A percentile compares a stretch with the other conserved stretches of the same genome.
Conservation (phyloP, 2,113 vertebrate genomes). For the Amphiprion percula region DNA sequence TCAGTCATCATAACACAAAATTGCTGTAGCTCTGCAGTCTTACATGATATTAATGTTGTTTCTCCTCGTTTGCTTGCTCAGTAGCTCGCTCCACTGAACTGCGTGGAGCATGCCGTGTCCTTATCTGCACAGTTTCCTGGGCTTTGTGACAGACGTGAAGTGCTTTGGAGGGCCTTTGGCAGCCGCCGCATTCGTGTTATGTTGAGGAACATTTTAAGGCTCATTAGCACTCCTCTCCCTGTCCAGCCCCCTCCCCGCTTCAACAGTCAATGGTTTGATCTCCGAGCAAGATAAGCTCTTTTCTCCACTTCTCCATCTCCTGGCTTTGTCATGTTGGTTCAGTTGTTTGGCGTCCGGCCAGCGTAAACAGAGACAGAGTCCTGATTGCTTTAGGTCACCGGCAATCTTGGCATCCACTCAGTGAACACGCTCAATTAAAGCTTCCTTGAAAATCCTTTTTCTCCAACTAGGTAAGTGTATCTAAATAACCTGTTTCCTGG, state of each 20-base stretch:
- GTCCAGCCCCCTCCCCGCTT: slow-evolving; percentile 38
- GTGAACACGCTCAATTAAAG: slow-evolving; percentile 66
- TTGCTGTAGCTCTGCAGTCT: slow-evolving; percentile 20
- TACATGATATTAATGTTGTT: slow-evolving; percentile 39
- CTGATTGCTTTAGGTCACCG: slow-evolving; percentile 68
- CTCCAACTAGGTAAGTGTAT: slow-evolving; percentile 58
- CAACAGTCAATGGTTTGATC: slow-evolving; percentile 64
- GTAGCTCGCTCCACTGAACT: slow-evolving; percentile 27
- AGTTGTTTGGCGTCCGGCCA: slow-evolving; percentile 70
- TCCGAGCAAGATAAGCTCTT: slow-evolving; percentile 58
- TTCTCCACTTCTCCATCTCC: slow-evolving; percentile 58
- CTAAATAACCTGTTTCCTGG: slow-evolving; percentile 60
- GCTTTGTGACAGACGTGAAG: slow-evolving; percentile 41
- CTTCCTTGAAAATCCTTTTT: slow-evolving; percentile 51
- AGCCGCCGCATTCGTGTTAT: slow-evolving; percentile 38
- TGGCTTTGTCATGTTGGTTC: slow-evolving; percentile 70
- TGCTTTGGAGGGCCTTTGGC: slow-evolving; percentile 53
- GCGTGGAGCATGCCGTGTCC: neutral
- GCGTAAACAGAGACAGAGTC: slow-evolving; percentile 64
- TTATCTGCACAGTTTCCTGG: slow-evolving; percentile 41
- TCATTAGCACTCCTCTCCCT: slow-evolving; percentile 72
- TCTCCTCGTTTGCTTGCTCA: slow-evolving; percentile 27
- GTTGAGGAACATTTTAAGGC: slow-evolving; percentile 70
- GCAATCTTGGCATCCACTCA: slow-evolving; percentile 62
- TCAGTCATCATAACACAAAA: slow-evolving; percentile 2